Evolutionary conservation across 2,888 invertebrate species (phyloP), one percentile per base, ranked within the genome.

Genomic region (Tinea trinotella): DNA sequence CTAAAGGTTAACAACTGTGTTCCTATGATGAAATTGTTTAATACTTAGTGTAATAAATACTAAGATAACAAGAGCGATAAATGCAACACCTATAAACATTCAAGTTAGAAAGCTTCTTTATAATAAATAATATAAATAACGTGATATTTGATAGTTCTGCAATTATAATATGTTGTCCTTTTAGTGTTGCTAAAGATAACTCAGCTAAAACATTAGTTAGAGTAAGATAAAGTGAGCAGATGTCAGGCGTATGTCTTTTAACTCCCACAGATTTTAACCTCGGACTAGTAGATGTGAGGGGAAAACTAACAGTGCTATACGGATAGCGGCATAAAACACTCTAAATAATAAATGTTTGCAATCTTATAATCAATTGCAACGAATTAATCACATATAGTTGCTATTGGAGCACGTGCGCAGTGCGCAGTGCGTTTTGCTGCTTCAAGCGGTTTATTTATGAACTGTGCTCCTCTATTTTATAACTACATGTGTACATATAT

Each of bases 381-480:
- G 69, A 65, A 80, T 80, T 76, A 76, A 76, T 80, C 75, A 67
- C 60, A 24, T n/a, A n/a, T 20, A 50, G n/a, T 24, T 46, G 57
- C 57, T 57, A 55, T 12, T 20, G 10, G 60, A 62, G 75, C 79
- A 78, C 79, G 80, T 78, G 78, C 76, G 54, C 48, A 9, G 22
- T n/a, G n/a, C n/a, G n/a, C 40, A 24, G 46, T 52, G n/a, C 48
- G 49, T 40, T 13, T 40, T 6, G 40, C 18, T 2, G 19, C 46
- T 46, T 50, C 50, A 50, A 50, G 22, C 18, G 18, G 19, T 46
- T 46, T 46, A 46, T 46, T 46, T 46, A 46, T 19, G 17, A 17
- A 12, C 10, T 7, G 46, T 46, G n/a, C n/a, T n/a, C n/a, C n/a
- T n/a, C n/a, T n/a, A n/a, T n/a, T n/a, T n/a, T n/a, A n/a, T n/a